phyloP scores from a whole-genome alignment of 2,888 invertebrate species.

The Eupithecia tripunctaria region DNA sequence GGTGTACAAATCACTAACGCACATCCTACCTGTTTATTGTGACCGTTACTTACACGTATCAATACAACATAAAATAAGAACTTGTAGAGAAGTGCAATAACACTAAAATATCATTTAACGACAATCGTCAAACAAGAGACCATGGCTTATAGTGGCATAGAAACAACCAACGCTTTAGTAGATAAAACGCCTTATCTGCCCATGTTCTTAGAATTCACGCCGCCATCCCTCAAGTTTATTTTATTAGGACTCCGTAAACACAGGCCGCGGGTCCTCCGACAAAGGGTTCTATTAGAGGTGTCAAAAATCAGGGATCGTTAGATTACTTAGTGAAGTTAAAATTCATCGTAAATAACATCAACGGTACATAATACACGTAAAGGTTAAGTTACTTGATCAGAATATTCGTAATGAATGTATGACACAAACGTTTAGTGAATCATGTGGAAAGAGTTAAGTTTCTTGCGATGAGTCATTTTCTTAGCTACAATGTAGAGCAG shows the following conservation, averaged over 20 bases:
- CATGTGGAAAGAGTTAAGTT: constrained; percentile 22
- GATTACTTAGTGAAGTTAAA: background rate
- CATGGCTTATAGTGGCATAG: background rate
- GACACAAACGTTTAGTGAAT: constrained; percentile 31
- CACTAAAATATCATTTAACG: background rate
- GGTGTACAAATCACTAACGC: background rate
- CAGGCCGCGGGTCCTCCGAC: constrained; percentile 9
- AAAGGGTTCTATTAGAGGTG: constrained; percentile 24
- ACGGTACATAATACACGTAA: background rate
- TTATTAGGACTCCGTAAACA: constrained; percentile 28
- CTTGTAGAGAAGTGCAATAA: background rate
- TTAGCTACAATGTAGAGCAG: constrained; percentile 26
- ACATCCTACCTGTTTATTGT: background rate
- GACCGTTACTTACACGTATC: background rate
- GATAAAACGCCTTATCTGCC: constrained; percentile 3
- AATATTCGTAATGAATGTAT: constrained; percentile 17
- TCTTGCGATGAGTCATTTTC: constrained; percentile 29
- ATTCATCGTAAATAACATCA: background rate
- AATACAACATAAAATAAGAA: background rate
- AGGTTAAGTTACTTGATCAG: constrained; percentile 9
- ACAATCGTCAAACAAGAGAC: background rate
- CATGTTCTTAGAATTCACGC: constrained; percentile 39
- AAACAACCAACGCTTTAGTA: constrained; percentile 14
- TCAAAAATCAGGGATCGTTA: constrained; percentile 16
- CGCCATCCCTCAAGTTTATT: constrained; percentile 28